Conservation (phyloP, 2,888 invertebrate species). For the Ctenicera cuprea region DNA sequence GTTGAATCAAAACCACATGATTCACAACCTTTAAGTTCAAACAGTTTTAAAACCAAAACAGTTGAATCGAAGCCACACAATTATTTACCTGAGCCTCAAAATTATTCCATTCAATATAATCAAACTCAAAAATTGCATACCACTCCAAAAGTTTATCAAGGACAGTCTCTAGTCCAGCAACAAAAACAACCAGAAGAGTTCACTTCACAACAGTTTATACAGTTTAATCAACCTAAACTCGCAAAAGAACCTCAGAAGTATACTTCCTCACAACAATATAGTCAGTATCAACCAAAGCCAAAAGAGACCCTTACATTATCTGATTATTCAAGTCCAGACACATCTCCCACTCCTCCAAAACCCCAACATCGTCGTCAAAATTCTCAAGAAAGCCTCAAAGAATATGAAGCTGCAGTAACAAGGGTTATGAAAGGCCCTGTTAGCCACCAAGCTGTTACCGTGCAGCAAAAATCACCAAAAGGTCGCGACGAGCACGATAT, state of each 20-base stretch:
- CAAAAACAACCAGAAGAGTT: slow-evolving; percentile 28
- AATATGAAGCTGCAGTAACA: slow-evolving; percentile 78
- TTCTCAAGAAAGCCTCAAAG: slow-evolving; percentile 68
- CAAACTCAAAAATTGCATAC: slow-evolving; percentile 23
- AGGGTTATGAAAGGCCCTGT: slow-evolving; percentile 87
- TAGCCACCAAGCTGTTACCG: slow-evolving; percentile 82
- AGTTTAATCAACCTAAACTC: slow-evolving; percentile 37
- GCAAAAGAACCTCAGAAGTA: slow-evolving; percentile 18
- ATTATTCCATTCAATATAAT: slow-evolving; percentile 24
- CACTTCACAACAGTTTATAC: slow-evolving; percentile 30
- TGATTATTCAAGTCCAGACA: slow-evolving; percentile 22
- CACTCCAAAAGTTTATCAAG: slow-evolving; percentile 13
- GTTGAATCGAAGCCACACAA: background rate
- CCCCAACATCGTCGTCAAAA: slow-evolving; percentile 64
- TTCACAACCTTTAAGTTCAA: background rate
- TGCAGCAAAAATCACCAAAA: slow-evolving; percentile 74
- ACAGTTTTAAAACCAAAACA: background rate
- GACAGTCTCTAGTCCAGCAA: background rate
- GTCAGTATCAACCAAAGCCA: slow-evolving; percentile 2
- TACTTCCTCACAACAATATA: background rate
- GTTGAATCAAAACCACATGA: slow-evolving; percentile 5
- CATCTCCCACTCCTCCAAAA: slow-evolving; percentile 28
- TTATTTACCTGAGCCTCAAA: too few species aligned
- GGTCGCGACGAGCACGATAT: slow-evolving; percentile 76
- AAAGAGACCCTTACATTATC: slow-evolving; percentile 1